phyloP scores from a whole-genome alignment of 2,888 invertebrate species.

The Hanleya hanleyi region DNA sequence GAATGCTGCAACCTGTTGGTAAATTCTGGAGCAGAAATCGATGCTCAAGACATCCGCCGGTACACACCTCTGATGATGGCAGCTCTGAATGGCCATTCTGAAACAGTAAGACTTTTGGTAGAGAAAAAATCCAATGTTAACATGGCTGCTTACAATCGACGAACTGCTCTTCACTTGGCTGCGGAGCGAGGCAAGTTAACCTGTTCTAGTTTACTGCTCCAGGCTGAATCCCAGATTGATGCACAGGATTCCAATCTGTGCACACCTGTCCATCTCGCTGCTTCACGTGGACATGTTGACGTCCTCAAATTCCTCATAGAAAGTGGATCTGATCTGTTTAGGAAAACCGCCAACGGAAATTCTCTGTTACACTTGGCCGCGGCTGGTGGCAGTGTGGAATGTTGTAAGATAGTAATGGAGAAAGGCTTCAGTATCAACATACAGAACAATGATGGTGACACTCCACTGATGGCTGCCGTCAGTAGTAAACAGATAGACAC shows the following conservation, averaged over 20 bases:
- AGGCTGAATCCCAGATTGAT: constrained; percentile 59
- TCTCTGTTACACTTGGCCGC: constrained; percentile 65
- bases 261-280: constrained; percentile 67
- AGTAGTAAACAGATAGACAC: constrained; percentile 56
- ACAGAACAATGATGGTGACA: constrained; percentile 58
- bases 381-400: constrained; percentile 57
- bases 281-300: constrained; percentile 57
- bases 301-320: constrained; percentile 60
- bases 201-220: constrained; percentile 54
- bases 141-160: constrained; percentile 61
- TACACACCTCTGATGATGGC: constrained; percentile 72
- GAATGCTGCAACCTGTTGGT: constrained; percentile 58
- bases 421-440: constrained; percentile 54
- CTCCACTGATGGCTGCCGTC: constrained; percentile 61
- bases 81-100: constrained; percentile 60
- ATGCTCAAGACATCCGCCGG: constrained; percentile 65
- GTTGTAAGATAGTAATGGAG: constrained; percentile 51
- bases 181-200: constrained; percentile 57
- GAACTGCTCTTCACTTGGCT: constrained; percentile 65
- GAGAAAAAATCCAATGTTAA: constrained; percentile 62
- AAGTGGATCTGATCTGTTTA: constrained; percentile 51
- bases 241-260: constrained; percentile 61
- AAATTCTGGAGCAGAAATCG: constrained; percentile 63
- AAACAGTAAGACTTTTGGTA: constrained; percentile 57
- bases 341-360: constrained; percentile 54